Evolutionary conservation across 2,797 vertebrate species (phyloP), one percentile per base, ranked within the genome.

Genomic region (Microchirus variegatus): DNA sequence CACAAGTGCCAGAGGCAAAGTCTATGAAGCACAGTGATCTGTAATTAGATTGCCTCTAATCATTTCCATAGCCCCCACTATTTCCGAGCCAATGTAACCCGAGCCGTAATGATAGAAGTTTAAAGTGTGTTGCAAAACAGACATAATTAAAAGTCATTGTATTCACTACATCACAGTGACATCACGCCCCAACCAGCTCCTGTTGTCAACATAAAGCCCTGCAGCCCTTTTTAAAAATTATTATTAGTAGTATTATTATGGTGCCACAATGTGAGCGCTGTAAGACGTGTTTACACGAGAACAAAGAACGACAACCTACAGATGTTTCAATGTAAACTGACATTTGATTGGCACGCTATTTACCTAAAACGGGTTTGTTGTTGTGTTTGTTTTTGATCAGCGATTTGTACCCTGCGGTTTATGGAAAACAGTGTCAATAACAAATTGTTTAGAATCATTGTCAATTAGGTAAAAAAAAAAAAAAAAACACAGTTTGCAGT

Each of bases 11-110:
- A 80, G 66, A 75, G 61, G 70, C 80, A 61, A 67, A 61, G 65
- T 68, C 56, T 72, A 54, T 78, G 71, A 82, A 85, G 59, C 57
- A 67, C 75, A 71, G 70, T 62, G 63, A 63, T 82, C 48, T 71
- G 70, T 77, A 70, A 79, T 82, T 82, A 79, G 66, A 83, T 76
- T 62, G 76, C 66, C 55, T 55, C 41, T 43, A 55, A 63, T 75
- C 60, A 53, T 79, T 77, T 67, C 71, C 12, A 15, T 35, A 22
- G 61, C 59, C 41, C 42, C 42, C 59, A 35, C 50, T 41, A 55
- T 70, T 80, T 59, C 59, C 44, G 35, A 53, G 59, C 41, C 44
- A 15, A 19, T 47, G 67, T 49, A 63, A 60, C 49, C 22, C 22
- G 69, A 15, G n/a, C 43, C 41, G 18, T 63, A 54, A 46, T 42